Percentiles rank a stretch among this genome's conserved stretches.
phyloP scores from a whole-genome alignment of 2,888 invertebrate species.

The Ormyrus rosae region DNA sequence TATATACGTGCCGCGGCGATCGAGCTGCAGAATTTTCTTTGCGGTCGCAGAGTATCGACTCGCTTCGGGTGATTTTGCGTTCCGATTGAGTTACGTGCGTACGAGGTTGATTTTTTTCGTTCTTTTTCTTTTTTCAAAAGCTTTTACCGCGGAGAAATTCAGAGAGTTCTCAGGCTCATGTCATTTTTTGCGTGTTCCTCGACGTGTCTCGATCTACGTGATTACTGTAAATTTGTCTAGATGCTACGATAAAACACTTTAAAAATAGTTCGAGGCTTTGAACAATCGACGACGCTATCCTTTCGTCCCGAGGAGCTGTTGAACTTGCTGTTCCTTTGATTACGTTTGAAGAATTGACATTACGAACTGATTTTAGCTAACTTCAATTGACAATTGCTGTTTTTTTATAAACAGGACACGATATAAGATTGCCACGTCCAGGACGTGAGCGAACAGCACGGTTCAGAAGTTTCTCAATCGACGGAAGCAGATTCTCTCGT shows the following conservation, averaged over 20 bases:
- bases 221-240: constrained; percentile 29
- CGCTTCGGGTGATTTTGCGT: no score
- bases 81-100: no score
- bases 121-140: no score
- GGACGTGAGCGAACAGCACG: not conserved
- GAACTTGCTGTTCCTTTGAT: not conserved
- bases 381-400: no score
- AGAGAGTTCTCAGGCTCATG: constrained; percentile 1
- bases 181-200: constrained; percentile 38
- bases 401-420: no score
- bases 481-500: not conserved
- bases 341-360: not conserved
- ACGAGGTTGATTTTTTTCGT: no score
- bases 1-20: constrained; percentile 1
- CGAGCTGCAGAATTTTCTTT: constrained; percentile 8
- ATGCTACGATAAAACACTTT: constrained; percentile 4
- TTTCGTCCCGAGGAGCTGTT: not conserved
- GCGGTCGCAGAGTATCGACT: not conserved
- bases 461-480: not conserved
- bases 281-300: not conserved
- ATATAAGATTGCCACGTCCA: no score
- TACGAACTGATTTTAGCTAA: not conserved
- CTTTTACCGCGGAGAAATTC: not conserved
- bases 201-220: constrained; percentile 20
- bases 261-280: not conserved